These are phyloP conservation scores for Cybosia mesomella DNA, from an alignment of 2,888 invertebrate species.

Conservation along the genomic window DNA sequence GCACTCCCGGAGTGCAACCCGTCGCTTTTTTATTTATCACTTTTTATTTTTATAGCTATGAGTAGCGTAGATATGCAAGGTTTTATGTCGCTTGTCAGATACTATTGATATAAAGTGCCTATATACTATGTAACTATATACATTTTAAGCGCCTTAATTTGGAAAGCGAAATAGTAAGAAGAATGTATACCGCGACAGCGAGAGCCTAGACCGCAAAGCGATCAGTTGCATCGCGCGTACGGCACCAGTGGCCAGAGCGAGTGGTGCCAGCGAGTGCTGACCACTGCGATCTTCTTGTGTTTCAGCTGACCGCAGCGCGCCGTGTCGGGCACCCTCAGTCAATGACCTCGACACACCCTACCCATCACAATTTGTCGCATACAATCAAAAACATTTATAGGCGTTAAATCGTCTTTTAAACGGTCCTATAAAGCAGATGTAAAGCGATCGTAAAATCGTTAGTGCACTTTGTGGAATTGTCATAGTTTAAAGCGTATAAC, in stretches of 20 bases:
- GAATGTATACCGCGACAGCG: conserved; percentile 8
- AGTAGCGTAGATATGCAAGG: neutral
- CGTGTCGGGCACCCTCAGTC: conserved; percentile 65
- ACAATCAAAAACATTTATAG: conserved; percentile 76
- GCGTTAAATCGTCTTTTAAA: conserved; percentile 76
- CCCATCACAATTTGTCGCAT: conserved; percentile 72
- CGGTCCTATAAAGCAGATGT: conserved; percentile 73
- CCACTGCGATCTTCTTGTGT: conserved; percentile 75
- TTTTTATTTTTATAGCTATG: too few relatives aligned
- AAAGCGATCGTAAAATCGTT: conserved; percentile 72
- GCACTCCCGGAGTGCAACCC: too few relatives aligned
- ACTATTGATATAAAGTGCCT: too few relatives aligned
- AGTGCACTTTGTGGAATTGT: conserved; percentile 71
- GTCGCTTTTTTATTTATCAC: too few relatives aligned
- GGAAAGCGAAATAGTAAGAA: conserved; percentile 5
- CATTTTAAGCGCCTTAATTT: neutral
- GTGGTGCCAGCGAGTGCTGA: conserved; percentile 51
- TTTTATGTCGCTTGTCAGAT: neutral
- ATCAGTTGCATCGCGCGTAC: conserved; percentile 41
- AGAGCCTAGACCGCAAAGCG: conserved; percentile 47
- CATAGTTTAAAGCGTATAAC: conserved; percentile 47
- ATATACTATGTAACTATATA: neutral
- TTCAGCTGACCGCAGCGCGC: conserved; percentile 78
- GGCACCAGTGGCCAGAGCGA: conserved; percentile 60
- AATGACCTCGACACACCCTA: conserved; percentile 73